Conservation (phyloP, 2,888 invertebrate species). For the Chymomyza procnemis region DNA sequence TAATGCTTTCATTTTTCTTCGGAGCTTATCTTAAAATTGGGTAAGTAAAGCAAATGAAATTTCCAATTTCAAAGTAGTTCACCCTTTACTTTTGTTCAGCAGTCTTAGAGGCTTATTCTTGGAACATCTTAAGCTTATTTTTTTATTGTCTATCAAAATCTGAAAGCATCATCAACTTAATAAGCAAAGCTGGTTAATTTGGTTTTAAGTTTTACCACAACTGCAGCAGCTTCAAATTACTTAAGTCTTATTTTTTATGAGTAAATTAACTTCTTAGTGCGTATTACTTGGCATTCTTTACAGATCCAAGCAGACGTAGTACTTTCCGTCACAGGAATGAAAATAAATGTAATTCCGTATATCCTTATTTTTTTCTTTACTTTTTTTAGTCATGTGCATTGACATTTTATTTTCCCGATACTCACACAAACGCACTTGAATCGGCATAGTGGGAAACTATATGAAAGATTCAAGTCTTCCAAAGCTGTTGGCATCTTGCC, state of each 20-base stretch:
- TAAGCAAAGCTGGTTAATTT: no score
- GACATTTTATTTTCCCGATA: constrained; percentile 47
- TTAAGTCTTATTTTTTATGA: not conserved
- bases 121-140: no score
- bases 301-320: not conserved
- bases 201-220: not conserved
- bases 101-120: no score
- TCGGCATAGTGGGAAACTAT: not conserved
- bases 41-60: no score
- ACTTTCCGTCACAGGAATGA: constrained; percentile 20
- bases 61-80: no score
- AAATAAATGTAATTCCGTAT: constrained; percentile 43
- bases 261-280: constrained; percentile 28
- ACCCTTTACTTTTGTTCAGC: no score
- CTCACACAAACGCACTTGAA: not conserved
- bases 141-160: no score
- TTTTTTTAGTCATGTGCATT: constrained; percentile 29
- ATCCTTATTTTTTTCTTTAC: constrained; percentile 31
- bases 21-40: no score
- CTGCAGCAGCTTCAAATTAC: constrained; percentile 15
- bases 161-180: no score
- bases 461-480: not conserved
- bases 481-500: not conserved
- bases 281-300: constrained; percentile 29
- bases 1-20: no score